A percentile compares a stretch with the other conserved stretches of the same genome.
phyloP scores from a whole-genome alignment of 2,888 invertebrate species.

The Harpalus rubripes region DNA sequence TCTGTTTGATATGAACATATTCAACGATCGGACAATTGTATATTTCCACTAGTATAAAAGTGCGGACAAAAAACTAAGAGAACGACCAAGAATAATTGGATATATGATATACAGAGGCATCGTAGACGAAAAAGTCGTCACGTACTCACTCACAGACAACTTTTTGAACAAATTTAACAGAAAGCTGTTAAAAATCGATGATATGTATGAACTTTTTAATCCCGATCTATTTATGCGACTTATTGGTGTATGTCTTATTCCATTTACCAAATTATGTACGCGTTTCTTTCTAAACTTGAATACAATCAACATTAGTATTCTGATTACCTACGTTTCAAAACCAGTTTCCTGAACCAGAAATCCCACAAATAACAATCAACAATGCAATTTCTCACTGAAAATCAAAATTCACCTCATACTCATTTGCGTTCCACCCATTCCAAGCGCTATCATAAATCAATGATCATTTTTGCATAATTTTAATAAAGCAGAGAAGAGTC shows the following conservation, averaged over 20 bases:
- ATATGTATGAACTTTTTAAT: too few species aligned
- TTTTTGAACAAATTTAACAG: too few species aligned
- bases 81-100: too few species aligned
- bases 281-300: slow-evolving; percentile 21
- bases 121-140: too few species aligned
- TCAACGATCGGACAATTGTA: too few species aligned
- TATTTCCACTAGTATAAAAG: too few species aligned
- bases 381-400: slow-evolving; percentile 37
- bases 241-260: not conserved
- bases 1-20: too few species aligned
- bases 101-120: too few species aligned
- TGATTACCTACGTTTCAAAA: slow-evolving; percentile 13
- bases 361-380: slow-evolving; percentile 38
- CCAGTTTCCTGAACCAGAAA: not conserved
- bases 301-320: slow-evolving; percentile 11
- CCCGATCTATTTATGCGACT: too few species aligned
- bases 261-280: slow-evolving; percentile 15
- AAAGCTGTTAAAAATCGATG: too few species aligned
- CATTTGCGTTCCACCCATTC: not conserved
- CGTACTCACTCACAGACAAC: too few species aligned
- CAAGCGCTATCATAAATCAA: slow-evolving; percentile 22
- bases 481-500: slow-evolving; percentile 24
- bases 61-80: too few species aligned
- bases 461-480: slow-evolving; percentile 30
- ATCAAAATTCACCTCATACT: slow-evolving; percentile 22